Evolutionary conservation across 2,797 vertebrate genomes (phyloP), one percentile per base, ranked within the genome.

Genomic region (Peromyscus eremicus): DNA sequence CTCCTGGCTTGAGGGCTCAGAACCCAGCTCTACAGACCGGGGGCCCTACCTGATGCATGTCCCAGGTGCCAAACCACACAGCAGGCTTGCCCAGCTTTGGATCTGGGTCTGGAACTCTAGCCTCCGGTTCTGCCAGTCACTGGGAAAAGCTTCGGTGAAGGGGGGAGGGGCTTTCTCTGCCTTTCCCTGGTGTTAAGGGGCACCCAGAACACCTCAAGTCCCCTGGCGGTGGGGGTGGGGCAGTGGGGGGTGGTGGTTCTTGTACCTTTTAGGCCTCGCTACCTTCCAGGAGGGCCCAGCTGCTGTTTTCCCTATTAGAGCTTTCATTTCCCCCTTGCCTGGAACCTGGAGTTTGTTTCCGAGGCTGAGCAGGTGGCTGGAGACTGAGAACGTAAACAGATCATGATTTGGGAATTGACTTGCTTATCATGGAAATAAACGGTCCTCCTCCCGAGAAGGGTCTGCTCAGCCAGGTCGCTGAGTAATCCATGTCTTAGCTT

Each of bases 291-390:
- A 82, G 75, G 96, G 96, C 93, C 97, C 97, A 62, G 97, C 88
- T 97, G 87, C 89, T 94, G 62, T 91, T 98, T 57, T 94, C 97
- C 96, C 96, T 94, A 92, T 97, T 97, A 98, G 95, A 96, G 89
- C 94, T 91, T 92, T 16, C 46, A 60, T 98, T 98, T 98, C 83
- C 40, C 2, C 90, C 6, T 95, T 87, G 68, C 84, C 90, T 91
- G 92, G 97, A 92, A 94, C 87, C 92, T 88, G 94, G 92, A 95
- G 91, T 98, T 86, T 94, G 92, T 66, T 97, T 98, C 97, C 93
- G 92, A 97, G 97, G 96, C 98, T 96, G 95, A 0, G 7, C 97
- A 98, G 98, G 97, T 97, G 96, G 94, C 90, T 95, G 94, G 97
- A 98, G 96, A 95, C 79, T 14, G 0, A 85, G 95, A 89, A 79